A percentile compares a stretch with the other conserved stretches of the same genome.
These are phyloP conservation scores for Dinomys branickii DNA, from an alignment of 2,113 vertebrate species.

Conservation along the genomic window DNA sequence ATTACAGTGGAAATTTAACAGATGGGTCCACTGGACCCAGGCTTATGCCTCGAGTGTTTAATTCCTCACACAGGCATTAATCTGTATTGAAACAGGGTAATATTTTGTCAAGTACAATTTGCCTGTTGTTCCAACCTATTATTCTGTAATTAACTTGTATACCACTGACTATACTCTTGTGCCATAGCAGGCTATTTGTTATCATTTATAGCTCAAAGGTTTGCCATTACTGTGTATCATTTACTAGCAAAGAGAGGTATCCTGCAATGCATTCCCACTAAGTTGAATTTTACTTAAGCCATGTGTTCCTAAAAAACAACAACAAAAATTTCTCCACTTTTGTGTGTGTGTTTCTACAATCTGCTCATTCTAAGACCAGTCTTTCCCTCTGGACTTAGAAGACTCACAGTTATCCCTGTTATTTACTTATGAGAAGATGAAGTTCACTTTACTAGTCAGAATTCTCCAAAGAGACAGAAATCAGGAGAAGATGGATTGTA, in stretches of 20 bases:
- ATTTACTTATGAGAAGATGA: background rate
- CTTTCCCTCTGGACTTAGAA: background rate
- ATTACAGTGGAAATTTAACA: background rate
- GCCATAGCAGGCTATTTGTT: background rate
- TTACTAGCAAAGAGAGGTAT: background rate
- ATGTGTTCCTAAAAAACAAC: background rate
- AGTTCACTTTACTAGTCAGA: background rate
- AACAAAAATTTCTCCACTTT: background rate
- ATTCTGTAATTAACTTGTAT: conserved; percentile 27
- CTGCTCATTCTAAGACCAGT: background rate
- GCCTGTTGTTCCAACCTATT: background rate
- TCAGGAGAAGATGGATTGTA: background rate
- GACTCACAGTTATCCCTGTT: background rate
- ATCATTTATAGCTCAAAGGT: background rate
- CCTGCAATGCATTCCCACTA: background rate
- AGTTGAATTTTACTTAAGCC: background rate
- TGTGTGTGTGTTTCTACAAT: background rate
- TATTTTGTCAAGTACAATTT: conserved; percentile 40
- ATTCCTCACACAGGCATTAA: conserved; percentile 10
- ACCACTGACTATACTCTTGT: background rate
- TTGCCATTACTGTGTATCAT: background rate
- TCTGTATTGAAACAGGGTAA: background rate
- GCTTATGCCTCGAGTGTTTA: background rate
- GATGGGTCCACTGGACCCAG: background rate
- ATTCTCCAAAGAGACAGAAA: background rate